phyloP scores from a whole-genome alignment of 2,888 invertebrate genomes.

The Sinodicranocentrus sp. region DNA sequence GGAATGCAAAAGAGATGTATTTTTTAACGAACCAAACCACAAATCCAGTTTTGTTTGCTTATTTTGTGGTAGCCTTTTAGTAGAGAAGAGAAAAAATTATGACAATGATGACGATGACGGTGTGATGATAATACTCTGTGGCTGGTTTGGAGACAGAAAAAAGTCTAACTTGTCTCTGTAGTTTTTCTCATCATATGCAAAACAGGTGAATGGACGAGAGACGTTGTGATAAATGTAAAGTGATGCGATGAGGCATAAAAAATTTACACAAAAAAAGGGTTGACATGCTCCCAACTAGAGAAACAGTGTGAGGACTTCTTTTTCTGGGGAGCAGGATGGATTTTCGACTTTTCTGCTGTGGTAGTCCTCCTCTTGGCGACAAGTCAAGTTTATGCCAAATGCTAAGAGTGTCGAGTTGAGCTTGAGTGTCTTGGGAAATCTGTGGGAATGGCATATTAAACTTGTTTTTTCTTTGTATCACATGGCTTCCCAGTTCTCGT shows the following conservation, averaged over 20 bases:
- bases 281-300: constrained; percentile 22
- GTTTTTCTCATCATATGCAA: constrained; percentile 21
- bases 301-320: background rate
- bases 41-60: constrained; percentile 57
- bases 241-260: background rate
- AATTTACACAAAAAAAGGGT: constrained; percentile 10
- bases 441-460: constrained; percentile 34
- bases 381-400: no score
- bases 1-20: background rate
- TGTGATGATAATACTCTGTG: background rate
- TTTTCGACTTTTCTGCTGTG: no score
- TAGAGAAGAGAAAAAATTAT: constrained; percentile 17
- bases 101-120: constrained; percentile 1
- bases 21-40: constrained; percentile 37
- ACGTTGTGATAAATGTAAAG: constrained; percentile 25
- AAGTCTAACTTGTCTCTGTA: background rate
- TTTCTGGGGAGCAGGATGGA: background rate
- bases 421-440: constrained; percentile 13
- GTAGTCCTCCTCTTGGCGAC: no score
- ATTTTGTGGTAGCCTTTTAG: constrained; percentile 41
- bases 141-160: background rate
- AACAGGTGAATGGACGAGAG: constrained; percentile 39
- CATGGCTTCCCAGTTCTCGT: background rate
- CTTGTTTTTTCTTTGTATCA: constrained; percentile 21
- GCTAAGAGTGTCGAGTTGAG: background rate